Percentiles rank a stretch among this genome's conserved stretches.
Conservation (phyloP, 2,113 vertebrate genomes). For the Polypterus senegalus region DNA sequence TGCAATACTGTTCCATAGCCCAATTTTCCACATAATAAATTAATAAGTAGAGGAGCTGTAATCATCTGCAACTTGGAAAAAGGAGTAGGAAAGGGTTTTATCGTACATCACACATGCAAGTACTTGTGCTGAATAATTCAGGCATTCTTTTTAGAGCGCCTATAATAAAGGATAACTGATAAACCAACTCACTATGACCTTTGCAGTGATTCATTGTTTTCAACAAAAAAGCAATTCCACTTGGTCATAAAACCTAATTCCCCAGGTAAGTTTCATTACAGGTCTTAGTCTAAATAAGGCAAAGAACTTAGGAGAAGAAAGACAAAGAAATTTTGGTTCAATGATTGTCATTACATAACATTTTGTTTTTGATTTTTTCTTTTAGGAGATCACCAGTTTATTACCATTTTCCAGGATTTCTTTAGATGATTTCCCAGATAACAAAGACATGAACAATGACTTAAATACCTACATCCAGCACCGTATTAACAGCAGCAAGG, state of each 20-base stretch:
- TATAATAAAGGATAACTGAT: background rate
- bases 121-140: too few relatives aligned
- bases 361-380: background rate
- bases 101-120: background rate
- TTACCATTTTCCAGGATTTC: slow-evolving; percentile 73
- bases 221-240: background rate
- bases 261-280: too few relatives aligned
- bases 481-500: slow-evolving; percentile 72
- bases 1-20: too few relatives aligned
- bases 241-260: background rate
- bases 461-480: slow-evolving; percentile 86
- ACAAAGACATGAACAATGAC: slow-evolving; percentile 75
- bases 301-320: background rate
- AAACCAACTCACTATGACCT: background rate
- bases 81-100: too few relatives aligned
- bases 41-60: too few relatives aligned
- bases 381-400: slow-evolving; percentile 68
- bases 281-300: background rate
- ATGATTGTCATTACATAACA: background rate
- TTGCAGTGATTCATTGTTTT: background rate
- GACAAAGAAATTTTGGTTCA: background rate
- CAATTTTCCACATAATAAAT: too few relatives aligned
- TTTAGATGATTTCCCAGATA: slow-evolving; percentile 73
- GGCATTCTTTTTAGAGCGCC: too few relatives aligned
- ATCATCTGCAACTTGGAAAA: too few relatives aligned